Evolutionary conservation across 1,140 invertebrate genomes (phyloP).

Genomic region (Penaeus vannamei): DNA sequence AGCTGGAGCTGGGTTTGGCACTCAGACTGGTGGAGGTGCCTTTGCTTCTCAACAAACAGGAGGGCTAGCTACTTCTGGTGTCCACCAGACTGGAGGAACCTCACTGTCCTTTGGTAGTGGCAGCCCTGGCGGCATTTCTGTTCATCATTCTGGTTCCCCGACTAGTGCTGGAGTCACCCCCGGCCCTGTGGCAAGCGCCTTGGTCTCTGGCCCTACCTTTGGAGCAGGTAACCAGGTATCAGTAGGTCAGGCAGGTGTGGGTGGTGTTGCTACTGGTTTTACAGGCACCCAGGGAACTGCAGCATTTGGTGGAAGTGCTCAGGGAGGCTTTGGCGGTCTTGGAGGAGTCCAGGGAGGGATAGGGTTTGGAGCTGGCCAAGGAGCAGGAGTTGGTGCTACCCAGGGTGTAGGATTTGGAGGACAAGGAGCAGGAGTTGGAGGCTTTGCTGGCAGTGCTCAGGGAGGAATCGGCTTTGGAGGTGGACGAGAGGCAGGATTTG

Average conservation of each 20-base stretch:
- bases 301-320: background rate
- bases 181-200: too few relatives aligned
- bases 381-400: background rate
- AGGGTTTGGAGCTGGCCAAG: background rate
- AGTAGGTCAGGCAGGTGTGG: background rate
- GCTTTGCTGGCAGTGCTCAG: too few relatives aligned
- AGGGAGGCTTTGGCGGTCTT: background rate
- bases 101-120: background rate
- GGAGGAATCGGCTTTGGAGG: too few relatives aligned
- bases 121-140: too few relatives aligned
- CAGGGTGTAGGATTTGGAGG: background rate
- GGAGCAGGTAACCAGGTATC: background rate
- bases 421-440: too few relatives aligned
- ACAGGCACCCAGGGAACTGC: conserved; percentile 14
- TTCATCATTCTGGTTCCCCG: background rate
- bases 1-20: too few relatives aligned
- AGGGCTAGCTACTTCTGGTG: background rate
- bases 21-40: too few relatives aligned
- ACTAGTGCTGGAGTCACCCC: background rate
- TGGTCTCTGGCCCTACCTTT: background rate
- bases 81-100: background rate
- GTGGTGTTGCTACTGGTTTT: background rate
- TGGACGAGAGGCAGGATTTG: too few relatives aligned
- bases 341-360: background rate
- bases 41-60: background rate